A percentile compares a stretch with the other conserved stretches of the same genome.
Evolutionary conservation across 1,140 invertebrate genomes (phyloP).

Genomic region (Zaprionus africanus): DNA sequence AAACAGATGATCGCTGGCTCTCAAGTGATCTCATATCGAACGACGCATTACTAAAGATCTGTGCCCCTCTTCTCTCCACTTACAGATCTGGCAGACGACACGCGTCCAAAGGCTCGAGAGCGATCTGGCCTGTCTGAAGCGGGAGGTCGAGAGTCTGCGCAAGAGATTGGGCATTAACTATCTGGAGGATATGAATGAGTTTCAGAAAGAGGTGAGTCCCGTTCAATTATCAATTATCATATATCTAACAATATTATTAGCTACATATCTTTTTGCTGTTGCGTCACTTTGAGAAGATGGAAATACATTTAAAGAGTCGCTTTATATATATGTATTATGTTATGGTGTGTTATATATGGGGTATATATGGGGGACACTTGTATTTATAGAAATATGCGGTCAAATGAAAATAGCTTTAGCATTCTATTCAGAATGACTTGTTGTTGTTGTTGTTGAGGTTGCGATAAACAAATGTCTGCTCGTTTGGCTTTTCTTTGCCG

Average conservation of each 20-base stretch:
- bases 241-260: conserved; percentile 2
- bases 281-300: conserved; percentile 17
- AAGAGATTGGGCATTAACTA: conserved; percentile 75
- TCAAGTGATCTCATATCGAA: conserved; percentile 40
- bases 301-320: conserved; percentile 10
- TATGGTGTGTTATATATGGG: conserved; percentile 10
- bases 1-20: conserved; percentile 45
- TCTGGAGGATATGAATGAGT: conserved; percentile 74
- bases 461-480: conserved; percentile 9
- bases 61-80: not conserved
- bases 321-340: conserved; percentile 18
- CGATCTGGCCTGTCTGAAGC: conserved; percentile 59
- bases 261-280: conserved; percentile 9
- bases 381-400: conserved; percentile 69
- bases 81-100: conserved; percentile 73
- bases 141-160: conserved; percentile 63
- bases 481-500: not conserved
- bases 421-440: conserved; percentile 28
- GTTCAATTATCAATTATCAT: conserved; percentile 1
- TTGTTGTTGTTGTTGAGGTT: not conserved
- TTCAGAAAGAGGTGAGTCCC: conserved; percentile 73
- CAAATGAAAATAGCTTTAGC: conserved; percentile 49
- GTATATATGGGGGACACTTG: conserved; percentile 42
- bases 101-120: conserved; percentile 66
- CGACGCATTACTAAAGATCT: conserved; percentile 24